Percentiles rank a stretch among this genome's conserved stretches.
These are phyloP conservation scores for Cetoscarus ocellatus DNA, from an alignment of 2,797 vertebrate species.

Conservation along the genomic window DNA sequence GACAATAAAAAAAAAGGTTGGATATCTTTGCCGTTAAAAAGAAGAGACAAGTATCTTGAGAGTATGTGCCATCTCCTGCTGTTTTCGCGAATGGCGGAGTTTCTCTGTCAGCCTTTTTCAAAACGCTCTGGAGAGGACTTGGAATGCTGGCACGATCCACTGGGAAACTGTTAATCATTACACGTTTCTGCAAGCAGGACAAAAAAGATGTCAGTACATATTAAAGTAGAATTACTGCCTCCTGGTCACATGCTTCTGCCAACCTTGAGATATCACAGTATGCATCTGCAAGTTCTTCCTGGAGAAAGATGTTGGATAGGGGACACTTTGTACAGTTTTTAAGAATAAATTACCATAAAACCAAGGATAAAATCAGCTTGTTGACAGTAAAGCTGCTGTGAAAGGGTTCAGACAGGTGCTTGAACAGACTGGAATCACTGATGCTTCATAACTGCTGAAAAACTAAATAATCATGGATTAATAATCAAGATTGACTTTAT, in stretches of 20 bases:
- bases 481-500: too few relatives aligned
- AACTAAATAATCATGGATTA: too few relatives aligned
- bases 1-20: slow-evolving; percentile 48
- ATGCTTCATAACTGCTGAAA: too few relatives aligned
- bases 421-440: too few relatives aligned
- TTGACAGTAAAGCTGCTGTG: too few relatives aligned
- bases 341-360: too few relatives aligned
- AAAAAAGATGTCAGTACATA: slow-evolving; percentile 10
- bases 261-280: background rate
- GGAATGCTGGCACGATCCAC: slow-evolving; percentile 96
- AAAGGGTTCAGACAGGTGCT: too few relatives aligned
- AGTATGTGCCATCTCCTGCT: slow-evolving; percentile 78
- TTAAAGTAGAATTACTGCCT: background rate
- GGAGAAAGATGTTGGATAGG: background rate
- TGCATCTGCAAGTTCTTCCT: background rate
- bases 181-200: slow-evolving; percentile 85
- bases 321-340: background rate
- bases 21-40: slow-evolving; percentile 77
- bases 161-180: slow-evolving; percentile 97
- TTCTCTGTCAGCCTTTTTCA: slow-evolving; percentile 75
- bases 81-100: slow-evolving; percentile 71
- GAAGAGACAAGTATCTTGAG: slow-evolving; percentile 72
- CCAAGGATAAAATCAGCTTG: too few relatives aligned
- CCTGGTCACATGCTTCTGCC: background rate
- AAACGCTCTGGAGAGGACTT: slow-evolving; percentile 84